Percentiles rank a stretch among this genome's conserved stretches.
Evolutionary conservation across 2,888 invertebrate species (phyloP).

Genomic region (Volucella inflata): DNA sequence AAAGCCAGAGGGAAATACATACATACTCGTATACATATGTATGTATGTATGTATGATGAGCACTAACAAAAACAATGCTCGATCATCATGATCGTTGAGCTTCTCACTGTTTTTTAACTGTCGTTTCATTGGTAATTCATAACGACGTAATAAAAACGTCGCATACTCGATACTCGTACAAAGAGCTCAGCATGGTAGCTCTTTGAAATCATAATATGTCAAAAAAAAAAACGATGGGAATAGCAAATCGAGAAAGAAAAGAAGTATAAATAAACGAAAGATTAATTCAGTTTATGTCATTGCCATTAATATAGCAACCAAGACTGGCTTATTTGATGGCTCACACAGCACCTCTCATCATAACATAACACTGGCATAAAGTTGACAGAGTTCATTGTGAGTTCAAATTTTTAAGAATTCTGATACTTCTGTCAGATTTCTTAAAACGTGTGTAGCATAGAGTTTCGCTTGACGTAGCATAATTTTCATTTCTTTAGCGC

Average conservation of each 20-base stretch:
- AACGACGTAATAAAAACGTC: constrained; percentile 60
- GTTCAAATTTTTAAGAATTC: constrained; percentile 48
- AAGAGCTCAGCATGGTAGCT: constrained; percentile 8
- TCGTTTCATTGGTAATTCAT: neutral
- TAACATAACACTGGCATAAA: constrained; percentile 15
- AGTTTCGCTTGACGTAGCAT: constrained; percentile 66
- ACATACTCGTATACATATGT: too few species aligned
- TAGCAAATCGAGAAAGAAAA: neutral
- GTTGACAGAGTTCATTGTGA: constrained; percentile 46
- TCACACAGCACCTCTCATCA: neutral
- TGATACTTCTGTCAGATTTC: constrained; percentile 2
- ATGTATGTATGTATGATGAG: too few species aligned
- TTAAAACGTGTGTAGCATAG: constrained; percentile 62
- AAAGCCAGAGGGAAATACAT: too few species aligned
- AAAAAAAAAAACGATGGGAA: neutral
- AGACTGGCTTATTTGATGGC: neutral
- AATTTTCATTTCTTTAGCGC: constrained; percentile 23
- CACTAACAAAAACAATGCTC: too few species aligned
- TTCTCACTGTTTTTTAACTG: neutral
- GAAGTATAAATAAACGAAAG: constrained; percentile 6
- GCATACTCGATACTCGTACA: constrained; percentile 51
- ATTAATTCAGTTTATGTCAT: constrained; percentile 12
- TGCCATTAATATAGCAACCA: neutral
- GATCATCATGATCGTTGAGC: too few species aligned
- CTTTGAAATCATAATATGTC: neutral